Percentiles rank a stretch among this genome's conserved stretches.
Conservation (phyloP, 2,888 invertebrate genomes). For the Metalampra italica region DNA sequence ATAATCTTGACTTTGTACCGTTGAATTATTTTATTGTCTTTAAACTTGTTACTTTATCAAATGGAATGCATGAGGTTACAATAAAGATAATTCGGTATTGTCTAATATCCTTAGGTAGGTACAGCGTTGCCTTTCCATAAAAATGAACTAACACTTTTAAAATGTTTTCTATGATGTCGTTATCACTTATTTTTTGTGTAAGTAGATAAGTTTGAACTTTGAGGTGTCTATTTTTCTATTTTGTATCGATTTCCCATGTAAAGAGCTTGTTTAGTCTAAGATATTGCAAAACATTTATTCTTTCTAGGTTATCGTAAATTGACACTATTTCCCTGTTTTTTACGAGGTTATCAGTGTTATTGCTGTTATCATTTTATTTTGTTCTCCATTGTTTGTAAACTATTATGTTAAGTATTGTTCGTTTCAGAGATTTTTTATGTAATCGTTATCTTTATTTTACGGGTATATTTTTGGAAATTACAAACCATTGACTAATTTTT, state of each 20-base stretch:
- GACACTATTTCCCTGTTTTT: conserved; percentile 39
- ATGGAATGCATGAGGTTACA: conserved; percentile 24
- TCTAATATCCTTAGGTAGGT: too few relatives aligned
- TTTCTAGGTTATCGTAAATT: conserved; percentile 30
- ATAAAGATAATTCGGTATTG: neutral
- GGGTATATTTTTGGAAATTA: too few relatives aligned
- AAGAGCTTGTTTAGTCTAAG: neutral
- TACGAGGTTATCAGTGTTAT: conserved; percentile 33
- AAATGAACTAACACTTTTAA: neutral
- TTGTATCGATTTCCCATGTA: too few relatives aligned
- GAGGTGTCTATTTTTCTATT: too few relatives aligned
- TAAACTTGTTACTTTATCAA: conserved; percentile 51
- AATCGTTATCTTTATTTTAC: conserved; percentile 1
- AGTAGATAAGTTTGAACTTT: too few relatives aligned
- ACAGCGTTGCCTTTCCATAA: neutral
- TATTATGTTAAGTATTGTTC: conserved; percentile 17
- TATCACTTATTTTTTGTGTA: too few relatives aligned
- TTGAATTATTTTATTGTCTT: conserved; percentile 60
- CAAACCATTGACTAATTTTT: too few relatives aligned
- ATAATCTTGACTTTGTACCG: conserved; percentile 49
- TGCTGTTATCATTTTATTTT: conserved; percentile 30
- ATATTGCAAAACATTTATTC: neutral
- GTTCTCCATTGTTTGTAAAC: conserved; percentile 34
- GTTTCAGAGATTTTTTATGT: conserved; percentile 14
- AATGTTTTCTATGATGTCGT: too few relatives aligned